Conservation (phyloP, 1,140 invertebrate species). For the Hyles euphorbiae region DNA sequence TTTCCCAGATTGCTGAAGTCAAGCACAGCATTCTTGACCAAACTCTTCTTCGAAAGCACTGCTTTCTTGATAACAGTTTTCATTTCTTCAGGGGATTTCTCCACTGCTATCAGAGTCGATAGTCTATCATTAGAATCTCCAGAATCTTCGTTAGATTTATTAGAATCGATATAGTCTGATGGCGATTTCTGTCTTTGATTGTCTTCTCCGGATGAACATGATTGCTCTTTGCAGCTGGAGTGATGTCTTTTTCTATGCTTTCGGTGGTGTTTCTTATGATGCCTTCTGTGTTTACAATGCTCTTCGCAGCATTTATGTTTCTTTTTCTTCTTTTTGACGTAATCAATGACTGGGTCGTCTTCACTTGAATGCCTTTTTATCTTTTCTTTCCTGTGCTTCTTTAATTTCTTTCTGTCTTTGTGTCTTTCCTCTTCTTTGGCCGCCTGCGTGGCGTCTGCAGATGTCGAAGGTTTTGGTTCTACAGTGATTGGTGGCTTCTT, state of each 20-base stretch:
- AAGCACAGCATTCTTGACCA: constrained; percentile 60
- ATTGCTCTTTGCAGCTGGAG: constrained; percentile 89
- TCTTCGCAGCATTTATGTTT: constrained; percentile 84
- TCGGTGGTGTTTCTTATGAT: constrained; percentile 83
- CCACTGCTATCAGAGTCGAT: constrained; percentile 61
- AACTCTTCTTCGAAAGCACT: constrained; percentile 54
- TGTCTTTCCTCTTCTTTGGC: constrained; percentile 66
- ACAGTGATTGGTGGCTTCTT: constrained; percentile 46
- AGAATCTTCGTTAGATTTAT: constrained; percentile 67
- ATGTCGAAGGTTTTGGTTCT: constrained; percentile 23
- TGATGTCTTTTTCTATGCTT: constrained; percentile 88
- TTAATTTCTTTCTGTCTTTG: constrained; percentile 81
- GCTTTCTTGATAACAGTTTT: constrained; percentile 67
- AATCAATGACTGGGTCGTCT: constrained; percentile 63
- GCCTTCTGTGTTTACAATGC: constrained; percentile 82
- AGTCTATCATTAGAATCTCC: constrained; percentile 60
- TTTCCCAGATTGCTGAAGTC: constrained; percentile 62
- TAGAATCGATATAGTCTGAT: constrained; percentile 59
- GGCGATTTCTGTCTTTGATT: constrained; percentile 82
- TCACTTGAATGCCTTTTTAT: constrained; percentile 74
- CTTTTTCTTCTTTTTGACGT: constrained; percentile 80
- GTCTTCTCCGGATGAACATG: constrained; percentile 86
- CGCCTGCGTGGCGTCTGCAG: constrained; percentile 30
- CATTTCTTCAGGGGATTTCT: constrained; percentile 67
- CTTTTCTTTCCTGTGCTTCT: constrained; percentile 84